A percentile compares a stretch with the other conserved stretches of the same genome.
Evolutionary conservation across 64 coral and sea anemone species (phyloP).

Genomic region (Trachythela sp.): DNA sequence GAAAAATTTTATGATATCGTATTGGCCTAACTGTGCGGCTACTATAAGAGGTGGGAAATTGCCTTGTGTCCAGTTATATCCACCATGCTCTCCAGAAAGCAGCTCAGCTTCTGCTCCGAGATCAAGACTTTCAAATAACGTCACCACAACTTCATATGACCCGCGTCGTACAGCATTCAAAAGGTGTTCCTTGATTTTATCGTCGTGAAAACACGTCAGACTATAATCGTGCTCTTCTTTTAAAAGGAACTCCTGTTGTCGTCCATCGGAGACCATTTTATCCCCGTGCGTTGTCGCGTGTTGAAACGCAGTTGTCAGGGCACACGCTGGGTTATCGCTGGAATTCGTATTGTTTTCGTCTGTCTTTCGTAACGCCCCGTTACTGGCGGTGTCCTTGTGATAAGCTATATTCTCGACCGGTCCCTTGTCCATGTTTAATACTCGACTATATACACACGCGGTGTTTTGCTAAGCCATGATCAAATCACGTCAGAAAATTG

Average conservation of each 20-base stretch:
- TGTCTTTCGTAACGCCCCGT: neutral
- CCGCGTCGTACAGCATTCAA: neutral
- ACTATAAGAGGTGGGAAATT: slow-evolving; percentile 85
- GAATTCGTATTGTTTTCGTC: neutral
- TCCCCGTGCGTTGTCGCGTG: neutral
- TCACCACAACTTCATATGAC: neutral
- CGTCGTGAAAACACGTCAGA: neutral
- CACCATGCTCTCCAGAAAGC: neutral
- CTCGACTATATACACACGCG: neutral
- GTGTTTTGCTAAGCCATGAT: neutral
- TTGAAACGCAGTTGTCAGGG: neutral
- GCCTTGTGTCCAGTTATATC: neutral
- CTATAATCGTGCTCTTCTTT: neutral
- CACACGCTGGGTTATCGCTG: neutral
- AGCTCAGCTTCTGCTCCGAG: neutral
- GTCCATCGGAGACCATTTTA: neutral
- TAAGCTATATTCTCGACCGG: neutral
- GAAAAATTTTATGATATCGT: slow-evolving; percentile 77
- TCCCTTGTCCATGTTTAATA: neutral
- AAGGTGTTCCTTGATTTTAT: neutral
- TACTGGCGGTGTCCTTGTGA: neutral
- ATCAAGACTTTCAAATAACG: neutral
- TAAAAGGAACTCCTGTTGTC: neutral
- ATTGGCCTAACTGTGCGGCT: slow-evolving; percentile 79
- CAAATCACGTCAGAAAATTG: too few relatives aligned